These are phyloP conservation scores for Drosophila sp. DNA, from an alignment of 1,140 invertebrate species.

Conservation along the genomic window DNA sequence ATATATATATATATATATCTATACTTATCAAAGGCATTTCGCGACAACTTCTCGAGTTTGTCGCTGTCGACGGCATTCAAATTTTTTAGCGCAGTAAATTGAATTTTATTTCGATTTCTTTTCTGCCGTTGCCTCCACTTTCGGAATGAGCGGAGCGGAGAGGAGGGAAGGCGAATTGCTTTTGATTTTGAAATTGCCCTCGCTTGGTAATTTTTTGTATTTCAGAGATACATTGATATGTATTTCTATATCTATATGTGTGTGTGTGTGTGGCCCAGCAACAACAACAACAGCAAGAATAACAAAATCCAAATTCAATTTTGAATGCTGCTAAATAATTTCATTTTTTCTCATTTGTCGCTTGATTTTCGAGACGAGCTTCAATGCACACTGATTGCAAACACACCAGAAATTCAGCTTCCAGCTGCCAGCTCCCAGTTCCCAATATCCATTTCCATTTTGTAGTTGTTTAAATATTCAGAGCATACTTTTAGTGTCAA, in stretches of 20 bases:
- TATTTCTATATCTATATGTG: too few species aligned
- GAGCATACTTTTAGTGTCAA: conserved; percentile 62
- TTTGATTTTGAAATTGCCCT: conserved; percentile 68
- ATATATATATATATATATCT: conserved; percentile 31
- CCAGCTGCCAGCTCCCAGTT: neutral
- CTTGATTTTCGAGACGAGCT: conserved; percentile 60
- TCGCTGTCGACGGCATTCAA: conserved; percentile 57
- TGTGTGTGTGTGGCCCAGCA: conserved; percentile 10
- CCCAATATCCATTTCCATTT: conserved; percentile 48
- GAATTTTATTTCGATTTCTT: conserved; percentile 81
- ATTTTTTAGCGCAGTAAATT: conserved; percentile 74
- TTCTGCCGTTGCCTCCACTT: conserved; percentile 29
- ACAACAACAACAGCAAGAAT: conserved; percentile 26
- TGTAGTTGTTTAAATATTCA: conserved; percentile 69
- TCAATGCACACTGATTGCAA: conserved; percentile 71
- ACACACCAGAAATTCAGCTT: neutral
- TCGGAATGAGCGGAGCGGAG: neutral
- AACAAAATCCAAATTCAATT: conserved; percentile 72
- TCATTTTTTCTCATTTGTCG: conserved; percentile 63
- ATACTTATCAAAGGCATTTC: conserved; percentile 68
- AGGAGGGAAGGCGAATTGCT: conserved; percentile 5
- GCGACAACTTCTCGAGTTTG: conserved; percentile 30
- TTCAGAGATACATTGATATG: conserved; percentile 40
- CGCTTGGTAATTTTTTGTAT: conserved; percentile 68
- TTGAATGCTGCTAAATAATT: conserved; percentile 77